Conservation (phyloP, 2,888 invertebrate genomes). For the Cephus rjabovi region DNA sequence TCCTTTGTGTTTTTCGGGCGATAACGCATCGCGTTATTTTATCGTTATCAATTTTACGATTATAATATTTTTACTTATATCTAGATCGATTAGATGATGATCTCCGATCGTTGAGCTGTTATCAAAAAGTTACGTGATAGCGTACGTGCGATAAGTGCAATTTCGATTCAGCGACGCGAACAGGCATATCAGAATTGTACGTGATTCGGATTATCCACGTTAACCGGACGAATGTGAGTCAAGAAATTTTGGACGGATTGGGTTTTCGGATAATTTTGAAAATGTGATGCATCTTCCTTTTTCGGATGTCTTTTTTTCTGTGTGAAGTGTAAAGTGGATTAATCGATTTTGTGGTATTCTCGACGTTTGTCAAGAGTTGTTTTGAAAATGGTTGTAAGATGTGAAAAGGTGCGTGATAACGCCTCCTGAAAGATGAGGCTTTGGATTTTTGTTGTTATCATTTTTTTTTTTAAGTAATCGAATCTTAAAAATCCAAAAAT, state of each 20-base stretch:
- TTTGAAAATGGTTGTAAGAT: not conserved
- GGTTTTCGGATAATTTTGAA: not conserved
- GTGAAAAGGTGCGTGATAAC: not conserved
- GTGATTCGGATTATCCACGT: not conserved
- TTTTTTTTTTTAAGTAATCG: not conserved
- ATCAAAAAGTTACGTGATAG: not conserved
- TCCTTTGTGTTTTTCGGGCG: not conserved
- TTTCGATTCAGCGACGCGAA: not conserved
- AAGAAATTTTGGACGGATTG: not conserved
- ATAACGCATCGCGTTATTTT: not conserved
- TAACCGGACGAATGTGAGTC: not conserved
- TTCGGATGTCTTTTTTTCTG: not conserved
- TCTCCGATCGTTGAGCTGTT: not conserved
- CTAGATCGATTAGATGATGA: not conserved
- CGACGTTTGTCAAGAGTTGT: not conserved
- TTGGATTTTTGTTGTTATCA: too few species aligned
- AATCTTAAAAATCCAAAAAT: not conserved
- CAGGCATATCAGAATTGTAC: not conserved
- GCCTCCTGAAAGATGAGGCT: not conserved
- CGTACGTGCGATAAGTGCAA: not conserved
- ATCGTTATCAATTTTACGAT: not conserved
- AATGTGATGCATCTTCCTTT: not conserved
- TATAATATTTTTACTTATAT: not conserved
- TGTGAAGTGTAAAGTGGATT: not conserved
- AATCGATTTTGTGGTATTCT: not conserved